A percentile compares a stretch with the other conserved stretches of the same genome.
phyloP scores from a whole-genome alignment of 64 coral and sea anemone genomes.

The Montipora sp. region DNA sequence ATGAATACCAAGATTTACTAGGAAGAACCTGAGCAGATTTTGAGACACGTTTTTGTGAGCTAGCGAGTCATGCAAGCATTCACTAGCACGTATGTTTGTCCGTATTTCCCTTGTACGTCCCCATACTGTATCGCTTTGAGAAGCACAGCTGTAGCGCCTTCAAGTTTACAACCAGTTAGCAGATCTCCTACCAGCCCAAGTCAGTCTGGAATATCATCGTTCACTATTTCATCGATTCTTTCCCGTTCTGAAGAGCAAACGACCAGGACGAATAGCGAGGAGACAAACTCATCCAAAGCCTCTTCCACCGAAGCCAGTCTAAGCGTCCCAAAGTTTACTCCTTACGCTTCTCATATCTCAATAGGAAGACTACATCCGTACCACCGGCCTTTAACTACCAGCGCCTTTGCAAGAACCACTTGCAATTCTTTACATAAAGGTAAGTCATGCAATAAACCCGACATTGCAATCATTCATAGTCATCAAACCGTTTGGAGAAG shows the following conservation, averaged over 20 bases:
- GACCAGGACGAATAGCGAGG: background rate
- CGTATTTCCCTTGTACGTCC: conserved; percentile 59
- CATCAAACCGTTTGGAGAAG: too few species aligned
- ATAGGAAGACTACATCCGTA: conserved; percentile 78
- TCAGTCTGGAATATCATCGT: conserved; percentile 37
- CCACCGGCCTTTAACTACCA: conserved; percentile 40
- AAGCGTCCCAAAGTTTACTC: conserved; percentile 6
- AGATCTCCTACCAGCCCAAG: conserved; percentile 39
- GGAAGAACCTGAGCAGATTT: background rate
- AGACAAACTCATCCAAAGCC: conserved; percentile 2
- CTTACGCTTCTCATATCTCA: conserved; percentile 32
- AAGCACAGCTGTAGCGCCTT: background rate
- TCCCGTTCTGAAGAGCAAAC: conserved; percentile 42
- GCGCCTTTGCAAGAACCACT: conserved; percentile 52
- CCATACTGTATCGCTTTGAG: conserved; percentile 68
- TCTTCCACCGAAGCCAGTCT: conserved; percentile 11
- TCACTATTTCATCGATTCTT: conserved; percentile 70
- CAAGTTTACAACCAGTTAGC: conserved; percentile 27
- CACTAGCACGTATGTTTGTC: conserved; percentile 46
- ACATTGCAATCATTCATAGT: too few species aligned
- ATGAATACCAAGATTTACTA: background rate
- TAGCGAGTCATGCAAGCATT: conserved; percentile 49
- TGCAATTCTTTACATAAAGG: conserved; percentile 56
- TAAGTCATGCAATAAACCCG: background rate
- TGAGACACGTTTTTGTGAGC: background rate